phyloP scores from a whole-genome alignment of 2,797 vertebrate species.

The Anabacerthia variegaticeps region DNA sequence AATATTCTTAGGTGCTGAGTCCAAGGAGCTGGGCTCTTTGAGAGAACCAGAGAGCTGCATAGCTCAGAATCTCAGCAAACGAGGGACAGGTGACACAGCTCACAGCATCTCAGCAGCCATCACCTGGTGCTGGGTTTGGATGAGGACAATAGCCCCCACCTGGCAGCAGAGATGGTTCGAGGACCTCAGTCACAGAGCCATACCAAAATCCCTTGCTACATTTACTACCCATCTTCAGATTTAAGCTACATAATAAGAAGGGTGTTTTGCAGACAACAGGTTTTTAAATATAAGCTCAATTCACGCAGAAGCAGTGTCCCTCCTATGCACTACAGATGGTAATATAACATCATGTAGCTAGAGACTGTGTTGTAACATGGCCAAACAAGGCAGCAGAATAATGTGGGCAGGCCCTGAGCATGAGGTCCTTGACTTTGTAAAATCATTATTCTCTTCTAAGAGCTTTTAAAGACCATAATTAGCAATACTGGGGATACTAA shows the following conservation, averaged over 20 bases:
- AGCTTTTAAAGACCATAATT: neutral
- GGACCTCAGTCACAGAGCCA: neutral
- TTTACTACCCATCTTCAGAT: neutral
- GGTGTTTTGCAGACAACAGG: neutral
- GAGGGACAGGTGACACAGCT: neutral
- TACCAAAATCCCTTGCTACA: neutral
- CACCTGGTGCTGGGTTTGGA: neutral
- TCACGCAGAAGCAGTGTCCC: neutral
- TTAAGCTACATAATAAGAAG: neutral
- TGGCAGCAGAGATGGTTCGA: neutral
- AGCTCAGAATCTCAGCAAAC: neutral
- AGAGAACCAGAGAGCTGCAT: neutral
- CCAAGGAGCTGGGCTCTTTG: neutral
- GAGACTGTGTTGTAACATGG: neutral
- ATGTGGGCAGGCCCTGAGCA: neutral
- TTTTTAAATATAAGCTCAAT: neutral
- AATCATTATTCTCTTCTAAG: neutral
- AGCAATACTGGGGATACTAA: neutral
- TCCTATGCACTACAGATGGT: neutral
- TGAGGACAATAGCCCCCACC: neutral
- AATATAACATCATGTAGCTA: neutral
- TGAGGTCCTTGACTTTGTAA: neutral
- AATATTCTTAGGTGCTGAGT: neutral
- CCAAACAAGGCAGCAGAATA: neutral
- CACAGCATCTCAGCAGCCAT: neutral